Evolutionary conservation across 2,113 vertebrate genomes (phyloP).

Genomic region (Triplophysa dalaica): DNA sequence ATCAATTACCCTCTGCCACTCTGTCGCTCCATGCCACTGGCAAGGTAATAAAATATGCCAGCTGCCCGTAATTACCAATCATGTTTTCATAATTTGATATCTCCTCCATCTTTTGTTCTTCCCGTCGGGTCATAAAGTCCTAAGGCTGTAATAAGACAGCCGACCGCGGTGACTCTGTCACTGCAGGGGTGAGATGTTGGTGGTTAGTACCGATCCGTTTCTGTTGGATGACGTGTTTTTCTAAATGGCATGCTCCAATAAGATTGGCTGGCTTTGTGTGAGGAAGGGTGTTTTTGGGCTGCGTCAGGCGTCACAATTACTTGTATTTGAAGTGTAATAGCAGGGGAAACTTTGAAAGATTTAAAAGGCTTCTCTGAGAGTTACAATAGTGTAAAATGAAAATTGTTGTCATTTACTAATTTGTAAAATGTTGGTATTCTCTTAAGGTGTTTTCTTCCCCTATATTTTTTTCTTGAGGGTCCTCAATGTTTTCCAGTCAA

Average conservation of each 20-base stretch:
- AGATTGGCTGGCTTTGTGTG: background rate
- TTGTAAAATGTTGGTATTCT: too few relatives aligned
- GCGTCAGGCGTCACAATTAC: too few relatives aligned
- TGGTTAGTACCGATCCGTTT: background rate
- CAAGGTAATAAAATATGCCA: slow-evolving; percentile 46
- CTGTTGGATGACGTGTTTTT: background rate
- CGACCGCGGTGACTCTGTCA: background rate
- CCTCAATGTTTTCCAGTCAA: too few relatives aligned
- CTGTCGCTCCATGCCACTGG: slow-evolving; percentile 34
- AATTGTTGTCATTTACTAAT: too few relatives aligned
- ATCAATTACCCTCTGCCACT: slow-evolving; percentile 49
- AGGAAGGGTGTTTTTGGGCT: too few relatives aligned
- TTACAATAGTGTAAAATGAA: too few relatives aligned
- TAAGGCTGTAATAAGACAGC: slow-evolving; percentile 12
- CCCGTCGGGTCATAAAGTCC: slow-evolving; percentile 15
- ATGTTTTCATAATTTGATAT: slow-evolving; percentile 51
- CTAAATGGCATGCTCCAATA: background rate
- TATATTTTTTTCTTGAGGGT: too few relatives aligned
- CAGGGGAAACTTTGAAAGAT: too few relatives aligned
- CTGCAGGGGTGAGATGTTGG: background rate
- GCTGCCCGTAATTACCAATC: slow-evolving; percentile 47
- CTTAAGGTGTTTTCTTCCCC: too few relatives aligned
- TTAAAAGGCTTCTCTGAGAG: too few relatives aligned
- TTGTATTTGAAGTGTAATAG: too few relatives aligned
- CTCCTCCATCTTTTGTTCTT: slow-evolving; percentile 38